Conservation (phyloP, 2,113 vertebrate species). For the Epinephelus moara region DNA sequence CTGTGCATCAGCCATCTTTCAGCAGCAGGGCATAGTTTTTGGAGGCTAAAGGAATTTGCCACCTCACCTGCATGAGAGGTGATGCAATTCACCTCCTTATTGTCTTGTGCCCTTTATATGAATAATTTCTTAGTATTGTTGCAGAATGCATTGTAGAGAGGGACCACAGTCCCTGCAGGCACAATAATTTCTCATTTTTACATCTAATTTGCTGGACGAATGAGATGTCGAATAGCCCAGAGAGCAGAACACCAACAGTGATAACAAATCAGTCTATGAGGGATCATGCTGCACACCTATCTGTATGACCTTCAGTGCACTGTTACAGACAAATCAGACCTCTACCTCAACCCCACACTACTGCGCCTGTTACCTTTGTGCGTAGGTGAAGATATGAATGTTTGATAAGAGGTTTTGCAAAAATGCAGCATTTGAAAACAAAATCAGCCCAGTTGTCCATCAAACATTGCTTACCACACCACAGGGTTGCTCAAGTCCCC, state of each 20-base stretch:
- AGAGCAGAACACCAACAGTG: slow-evolving; percentile 50
- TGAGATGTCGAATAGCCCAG: slow-evolving; percentile 56
- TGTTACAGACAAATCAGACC: slow-evolving; percentile 22
- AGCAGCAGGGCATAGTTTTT: not conserved
- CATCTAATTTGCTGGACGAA: slow-evolving; percentile 73
- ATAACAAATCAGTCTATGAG: slow-evolving; percentile 41
- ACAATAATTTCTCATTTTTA: slow-evolving; percentile 74
- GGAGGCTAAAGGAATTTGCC: not conserved
- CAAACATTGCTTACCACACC: not conserved
- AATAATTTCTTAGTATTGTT: slow-evolving; percentile 42
- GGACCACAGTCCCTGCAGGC: slow-evolving; percentile 53
- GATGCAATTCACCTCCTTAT: slow-evolving; percentile 39
- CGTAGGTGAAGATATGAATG: not conserved
- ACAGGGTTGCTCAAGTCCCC: not conserved
- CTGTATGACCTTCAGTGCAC: slow-evolving; percentile 26
- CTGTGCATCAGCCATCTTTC: not conserved
- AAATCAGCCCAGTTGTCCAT: not conserved
- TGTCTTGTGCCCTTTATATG: slow-evolving; percentile 55
- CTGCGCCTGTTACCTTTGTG: not conserved
- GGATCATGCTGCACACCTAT: slow-evolving; percentile 26
- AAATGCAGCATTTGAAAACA: not conserved
- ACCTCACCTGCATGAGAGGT: slow-evolving; percentile 9
- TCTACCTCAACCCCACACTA: not conserved
- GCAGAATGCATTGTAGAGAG: slow-evolving; percentile 36
- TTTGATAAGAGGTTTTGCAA: not conserved